Base-by-base conservation (phyloP, 2,797 vertebrate genomes). In the Myotis pilosus region DNA sequence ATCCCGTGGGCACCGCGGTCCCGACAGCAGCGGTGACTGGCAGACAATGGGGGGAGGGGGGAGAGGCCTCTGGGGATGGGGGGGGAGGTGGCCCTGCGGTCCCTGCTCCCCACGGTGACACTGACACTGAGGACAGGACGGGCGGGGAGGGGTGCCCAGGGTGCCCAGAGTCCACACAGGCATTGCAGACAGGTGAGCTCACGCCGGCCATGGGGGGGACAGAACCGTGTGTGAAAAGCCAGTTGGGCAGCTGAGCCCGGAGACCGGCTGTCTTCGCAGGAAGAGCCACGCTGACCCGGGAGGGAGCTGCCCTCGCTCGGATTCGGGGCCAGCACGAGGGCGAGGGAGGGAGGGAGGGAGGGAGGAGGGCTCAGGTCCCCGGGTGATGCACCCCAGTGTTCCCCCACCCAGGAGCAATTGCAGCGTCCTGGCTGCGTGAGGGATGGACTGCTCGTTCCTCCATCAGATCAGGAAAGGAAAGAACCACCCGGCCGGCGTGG, bases 181-280 rank as follows among this genome's bases (percentile, higher is more conserved):
- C 96, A 96, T 97, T 95, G 95, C 94, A 94, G 85, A 92, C 75
- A 0, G 92, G 95, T 97, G 97, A 97, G 96, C 95, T 97, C 92
- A 97, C 23, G 81, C 53, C 1, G 8, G 0, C 53, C 53, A 22
- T 1, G 85, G 91, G 33, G 91, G 95, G 93, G 88, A 95, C 95
- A 97, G 97, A 86, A 85, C 95, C 96, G 94, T 89, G 96, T 97
- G 96, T 95, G 96, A 96, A 94, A 96, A 97, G 96, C 96, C 95
- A 92, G 96, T 95, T 96, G 95, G 95, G 96, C 97, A 96, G 94
- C 96, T 92, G 93, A 28, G 69, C 55, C n/a, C 44, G 8, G 53
- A 64, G 85, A 62, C 94, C 83, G 92, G 79, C 91, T 87, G 84
- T 91, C 25, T 0, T 28, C 36, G 94, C 86, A 86, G 92, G 96